Base-by-base conservation (phyloP, 2,797 vertebrate genomes). In the Amazona ochrocephala region DNA sequence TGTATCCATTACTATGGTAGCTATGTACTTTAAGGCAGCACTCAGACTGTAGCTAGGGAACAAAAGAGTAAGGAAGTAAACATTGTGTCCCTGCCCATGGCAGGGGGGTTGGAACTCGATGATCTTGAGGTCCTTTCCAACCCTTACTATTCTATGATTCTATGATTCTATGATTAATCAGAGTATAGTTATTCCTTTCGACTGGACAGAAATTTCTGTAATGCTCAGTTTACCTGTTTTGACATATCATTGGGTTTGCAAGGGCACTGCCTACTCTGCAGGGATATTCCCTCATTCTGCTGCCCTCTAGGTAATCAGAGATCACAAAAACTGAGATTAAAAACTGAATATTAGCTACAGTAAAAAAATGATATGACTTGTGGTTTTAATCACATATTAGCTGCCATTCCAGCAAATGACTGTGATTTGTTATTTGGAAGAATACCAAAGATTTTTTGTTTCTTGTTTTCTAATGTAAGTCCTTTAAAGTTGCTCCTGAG, bases 351-450 rank as follows among this genome's bases (percentile, higher is more conserved):
- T 70, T 47, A 86, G 30, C 29, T 85, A 34, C 39, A 68, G n/a
- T 39, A 73, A 66, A 84, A 79, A 47, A 78, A 87, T 32, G 44
- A 70, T 42, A 70, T 26, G 13, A 60, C 17, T 87, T 75, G 50
- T 71, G 68, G 41, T 64, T 94, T 95, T 94, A 94, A 75, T 84
- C 87, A 83, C 4, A 3, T 23, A 41, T 70, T 77, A 87, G 22
- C 84, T 80, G 54, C 68, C 62, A 87, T 32, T 3, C 22, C 15
- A 93, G 47, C 37, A 94, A 91, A 90, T 19, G 27, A 76, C 54
- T 72, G 50, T 60, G 32, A 84, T 62, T 64, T 82, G 70, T 27
- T 74, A 62, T 73, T 23, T 61, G 53, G 70, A 76, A 91, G 54
- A 84, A 62, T n/a, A 91, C 44, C 34, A 53, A 7, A 84, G 47